phyloP scores from a whole-genome alignment of 2,113 vertebrate genomes.

The Rafetus swinhoei region DNA sequence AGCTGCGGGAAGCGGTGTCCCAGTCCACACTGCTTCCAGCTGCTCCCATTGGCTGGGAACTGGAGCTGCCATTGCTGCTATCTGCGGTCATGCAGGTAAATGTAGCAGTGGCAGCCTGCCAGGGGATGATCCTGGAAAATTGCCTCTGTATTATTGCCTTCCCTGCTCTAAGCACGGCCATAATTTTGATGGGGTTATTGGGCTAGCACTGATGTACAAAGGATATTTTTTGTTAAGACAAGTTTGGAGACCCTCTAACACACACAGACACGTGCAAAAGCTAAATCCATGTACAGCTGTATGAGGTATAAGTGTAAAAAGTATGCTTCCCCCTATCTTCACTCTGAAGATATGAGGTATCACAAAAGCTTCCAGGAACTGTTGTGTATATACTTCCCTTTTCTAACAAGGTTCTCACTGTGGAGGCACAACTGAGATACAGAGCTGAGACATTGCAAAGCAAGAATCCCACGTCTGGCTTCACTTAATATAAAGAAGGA shows the following conservation, averaged over 20 bases:
- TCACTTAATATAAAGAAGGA: not conserved
- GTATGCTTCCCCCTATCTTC: not conserved
- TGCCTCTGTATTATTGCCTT: no score
- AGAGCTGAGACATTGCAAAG: not conserved
- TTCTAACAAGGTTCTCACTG: not conserved
- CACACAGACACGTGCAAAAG: not conserved
- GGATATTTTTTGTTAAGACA: not conserved
- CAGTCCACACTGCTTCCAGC: no score
- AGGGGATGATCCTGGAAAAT: no score
- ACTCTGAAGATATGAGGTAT: not conserved
- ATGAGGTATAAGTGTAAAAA: not conserved
- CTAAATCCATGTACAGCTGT: not conserved
- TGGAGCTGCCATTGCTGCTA: no score
- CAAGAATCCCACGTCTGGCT: not conserved
- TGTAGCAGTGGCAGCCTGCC: no score
- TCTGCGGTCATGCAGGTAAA: no score
- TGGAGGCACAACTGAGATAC: not conserved
- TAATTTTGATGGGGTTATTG: not conserved
- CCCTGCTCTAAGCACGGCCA: not conserved
- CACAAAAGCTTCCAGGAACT: not conserved
- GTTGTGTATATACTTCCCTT: not conserved
- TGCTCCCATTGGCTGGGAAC: no score
- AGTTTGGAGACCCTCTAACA: not conserved
- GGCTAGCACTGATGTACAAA: not conserved
- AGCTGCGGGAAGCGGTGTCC: no score